Evolutionary conservation across 2,888 invertebrate species (phyloP).

Genomic region (Bombyx huttoni): DNA sequence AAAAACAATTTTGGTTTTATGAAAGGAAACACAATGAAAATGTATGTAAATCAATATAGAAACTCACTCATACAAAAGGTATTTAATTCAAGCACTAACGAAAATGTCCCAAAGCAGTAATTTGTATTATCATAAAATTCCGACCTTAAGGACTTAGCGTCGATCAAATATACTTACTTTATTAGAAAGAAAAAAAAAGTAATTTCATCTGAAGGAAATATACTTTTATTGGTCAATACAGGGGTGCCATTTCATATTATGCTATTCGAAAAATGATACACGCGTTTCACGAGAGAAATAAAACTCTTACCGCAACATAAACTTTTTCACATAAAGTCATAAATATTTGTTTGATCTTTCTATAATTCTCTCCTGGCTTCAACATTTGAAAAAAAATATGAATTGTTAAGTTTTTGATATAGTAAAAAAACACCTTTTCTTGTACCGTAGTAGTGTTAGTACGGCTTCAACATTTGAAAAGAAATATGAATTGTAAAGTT

Average conservation of each 20-base stretch:
- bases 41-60: too few species aligned
- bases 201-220: conserved; percentile 7
- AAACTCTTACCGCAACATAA: conserved; percentile 63
- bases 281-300: conserved; percentile 48
- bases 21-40: not conserved
- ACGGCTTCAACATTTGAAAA: too few species aligned
- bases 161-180: not conserved
- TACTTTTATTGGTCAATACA: conserved; percentile 32
- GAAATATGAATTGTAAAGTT: too few species aligned
- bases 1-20: not conserved
- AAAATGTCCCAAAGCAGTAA: not conserved
- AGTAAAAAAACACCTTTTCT: too few species aligned
- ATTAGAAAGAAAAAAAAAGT: conserved; percentile 10
- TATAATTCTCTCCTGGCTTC: conserved; percentile 34
- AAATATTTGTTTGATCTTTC: conserved; percentile 50
- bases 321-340: conserved; percentile 58
- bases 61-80: not conserved
- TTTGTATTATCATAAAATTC: not conserved
- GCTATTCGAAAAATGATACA: conserved; percentile 31
- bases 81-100: not conserved
- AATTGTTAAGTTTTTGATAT: too few species aligned
- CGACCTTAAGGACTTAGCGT: not conserved
- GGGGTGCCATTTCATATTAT: conserved; percentile 23
- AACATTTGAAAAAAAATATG: too few species aligned
- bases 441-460: conserved; percentile 2